Evolutionary conservation across 2,888 invertebrate species (phyloP), one percentile per base, ranked within the genome.

Genomic region (Rhagonycha lutea): DNA sequence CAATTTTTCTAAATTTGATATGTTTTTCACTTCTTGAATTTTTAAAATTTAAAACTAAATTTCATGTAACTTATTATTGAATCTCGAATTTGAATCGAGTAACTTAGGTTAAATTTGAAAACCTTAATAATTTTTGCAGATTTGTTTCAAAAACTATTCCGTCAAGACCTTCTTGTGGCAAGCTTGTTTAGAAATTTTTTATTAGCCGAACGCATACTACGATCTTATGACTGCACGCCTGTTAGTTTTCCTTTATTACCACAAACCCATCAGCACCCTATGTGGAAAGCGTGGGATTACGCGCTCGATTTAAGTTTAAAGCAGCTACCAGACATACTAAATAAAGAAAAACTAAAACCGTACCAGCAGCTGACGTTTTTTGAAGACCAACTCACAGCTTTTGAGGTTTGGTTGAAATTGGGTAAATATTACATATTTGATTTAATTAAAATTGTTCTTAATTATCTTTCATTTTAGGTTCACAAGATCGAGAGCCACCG

Each of bases 271-370:
- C 90, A 94, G 84, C 96, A 96, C 88, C 94, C 95, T 73, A 96
- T 97, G 94, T 96, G 98, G 98, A 93, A 95, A 86, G 97, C 99
- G 1, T 99, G 99, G 99, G 99, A 99, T 88, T 91, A 98, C 84
- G 96, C 98, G 12, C 91, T 99, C 80, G 99, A 99, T 89, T 91
- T 98, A 82, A 98, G 97, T 84, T 90, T 99, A 81, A 93, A 95
- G 75, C 98, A 98, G 88, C 90, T 98, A 83, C 96, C 96, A 76
- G 91, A 91, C 72, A 92, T 96, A 84, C 87, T 95, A 80, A 91
- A 92, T 63, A 89, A 90, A 14, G 89, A 90, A 68, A 89, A 90
- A 75, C 89, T 90, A 10, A 89, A 90, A 75, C 89, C 90, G 10
- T 94, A 94, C 85, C 88, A 89, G 28, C 95, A 96, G 88, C 93